phyloP scores from a whole-genome alignment of 2,113 vertebrate species.

The Ammospiza caudacuta region DNA sequence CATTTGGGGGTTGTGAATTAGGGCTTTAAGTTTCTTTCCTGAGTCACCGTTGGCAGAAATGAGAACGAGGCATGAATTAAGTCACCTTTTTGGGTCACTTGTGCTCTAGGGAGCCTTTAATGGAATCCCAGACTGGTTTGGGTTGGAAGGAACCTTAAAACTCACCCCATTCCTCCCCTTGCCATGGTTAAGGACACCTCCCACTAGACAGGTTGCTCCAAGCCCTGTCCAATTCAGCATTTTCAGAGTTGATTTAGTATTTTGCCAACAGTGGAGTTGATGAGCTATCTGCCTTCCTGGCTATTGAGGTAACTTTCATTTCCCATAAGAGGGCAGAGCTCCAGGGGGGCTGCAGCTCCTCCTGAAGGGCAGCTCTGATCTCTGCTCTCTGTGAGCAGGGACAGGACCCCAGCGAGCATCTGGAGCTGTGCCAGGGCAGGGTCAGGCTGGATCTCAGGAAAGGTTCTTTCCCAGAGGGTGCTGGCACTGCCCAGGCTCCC shows the following conservation, averaged over 20 bases:
- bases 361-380: fast-evolving
- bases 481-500: background rate
- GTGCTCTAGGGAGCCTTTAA: background rate
- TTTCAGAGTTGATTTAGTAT: background rate
- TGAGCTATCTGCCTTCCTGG: background rate
- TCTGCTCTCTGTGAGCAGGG: background rate
- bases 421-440: fast-evolving
- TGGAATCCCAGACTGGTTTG: background rate
- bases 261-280: background rate
- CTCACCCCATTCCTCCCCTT: fast-evolving
- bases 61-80: background rate
- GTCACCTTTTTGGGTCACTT: background rate
- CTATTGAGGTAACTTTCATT: background rate
- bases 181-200: background rate
- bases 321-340: background rate
- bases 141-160: background rate
- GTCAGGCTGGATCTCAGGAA: fast-evolving
- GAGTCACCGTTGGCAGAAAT: fast-evolving
- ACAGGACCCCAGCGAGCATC: background rate
- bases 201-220: background rate
- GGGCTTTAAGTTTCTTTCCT: background rate
- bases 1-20: background rate
- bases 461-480: background rate
- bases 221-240: background rate
- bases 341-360: background rate